Conservation (phyloP, 2,113 vertebrate genomes). For the Ophthalmolycus amberensis region DNA sequence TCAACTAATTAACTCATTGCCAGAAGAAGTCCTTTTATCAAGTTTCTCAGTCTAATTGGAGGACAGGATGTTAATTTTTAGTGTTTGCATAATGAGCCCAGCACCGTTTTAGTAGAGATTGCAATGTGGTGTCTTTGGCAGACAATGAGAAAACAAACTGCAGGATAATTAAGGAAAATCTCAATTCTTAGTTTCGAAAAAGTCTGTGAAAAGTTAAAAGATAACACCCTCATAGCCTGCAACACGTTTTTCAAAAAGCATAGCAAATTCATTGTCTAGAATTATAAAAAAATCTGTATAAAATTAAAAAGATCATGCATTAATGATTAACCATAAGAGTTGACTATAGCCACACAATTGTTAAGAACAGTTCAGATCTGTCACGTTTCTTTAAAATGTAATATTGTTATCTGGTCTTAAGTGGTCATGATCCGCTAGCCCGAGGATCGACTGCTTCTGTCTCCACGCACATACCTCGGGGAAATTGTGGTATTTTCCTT, state of each 20-base stretch:
- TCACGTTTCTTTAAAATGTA: not conserved
- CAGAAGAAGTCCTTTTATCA: slow-evolving; percentile 76
- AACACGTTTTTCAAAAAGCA: not conserved
- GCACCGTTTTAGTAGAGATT: slow-evolving; percentile 34
- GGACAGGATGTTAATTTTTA: slow-evolving; percentile 66
- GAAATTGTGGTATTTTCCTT: not conserved
- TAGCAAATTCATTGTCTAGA: not conserved
- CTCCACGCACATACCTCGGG: not conserved
- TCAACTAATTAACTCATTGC: slow-evolving; percentile 78
- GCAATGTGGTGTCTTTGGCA: slow-evolving; percentile 32
- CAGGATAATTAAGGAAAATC: slow-evolving; percentile 13
- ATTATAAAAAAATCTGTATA: not conserved
- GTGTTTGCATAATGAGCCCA: slow-evolving; percentile 32
- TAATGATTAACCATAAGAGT: too few relatives aligned
- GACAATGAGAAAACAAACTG: slow-evolving; percentile 36
- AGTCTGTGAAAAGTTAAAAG: not conserved
- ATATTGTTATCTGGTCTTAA: not conserved
- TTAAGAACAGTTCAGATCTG: too few relatives aligned
- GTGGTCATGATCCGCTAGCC: not conserved
- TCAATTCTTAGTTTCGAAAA: slow-evolving; percentile 11
- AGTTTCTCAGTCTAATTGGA: slow-evolving; percentile 71
- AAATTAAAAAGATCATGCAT: not conserved
- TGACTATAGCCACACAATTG: not conserved
- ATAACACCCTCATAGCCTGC: not conserved
- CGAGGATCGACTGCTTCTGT: not conserved